A percentile compares a stretch with the other conserved stretches of the same genome.
These are phyloP conservation scores for Lycia hirtaria DNA, from an alignment of 2,888 invertebrate genomes.

Conservation along the genomic window DNA sequence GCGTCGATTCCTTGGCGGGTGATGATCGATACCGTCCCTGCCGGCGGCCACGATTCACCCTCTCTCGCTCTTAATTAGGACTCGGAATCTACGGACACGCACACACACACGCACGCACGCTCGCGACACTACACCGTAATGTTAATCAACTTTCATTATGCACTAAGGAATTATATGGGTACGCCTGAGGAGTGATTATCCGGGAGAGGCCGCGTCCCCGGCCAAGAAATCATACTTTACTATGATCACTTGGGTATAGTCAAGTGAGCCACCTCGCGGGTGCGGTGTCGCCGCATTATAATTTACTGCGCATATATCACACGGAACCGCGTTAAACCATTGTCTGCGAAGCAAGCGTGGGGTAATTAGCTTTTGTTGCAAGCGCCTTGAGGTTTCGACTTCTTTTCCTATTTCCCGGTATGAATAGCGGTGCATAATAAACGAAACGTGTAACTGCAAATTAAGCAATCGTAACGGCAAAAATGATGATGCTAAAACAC, in stretches of 20 bases:
- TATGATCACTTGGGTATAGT: conserved; percentile 77
- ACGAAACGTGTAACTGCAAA: background rate
- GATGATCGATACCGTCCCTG: conserved; percentile 83
- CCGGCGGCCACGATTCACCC: conserved; percentile 74
- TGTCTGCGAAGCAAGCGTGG: conserved; percentile 66
- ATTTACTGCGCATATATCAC: conserved; percentile 80
- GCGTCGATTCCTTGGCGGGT: conserved; percentile 84
- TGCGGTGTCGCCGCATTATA: conserved; percentile 70
- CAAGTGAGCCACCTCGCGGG: conserved; percentile 72
- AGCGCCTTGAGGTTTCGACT: conserved; percentile 25
- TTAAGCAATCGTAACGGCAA: background rate
- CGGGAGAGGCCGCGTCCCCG: conserved; percentile 79
- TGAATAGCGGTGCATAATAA: conserved; percentile 1
- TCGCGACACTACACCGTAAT: conserved; percentile 65
- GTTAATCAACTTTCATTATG: conserved; percentile 86
- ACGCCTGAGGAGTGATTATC: conserved; percentile 85
- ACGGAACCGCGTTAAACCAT: conserved; percentile 59
- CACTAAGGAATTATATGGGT: conserved; percentile 85
- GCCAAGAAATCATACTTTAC: conserved; percentile 85
- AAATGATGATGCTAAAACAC: background rate
- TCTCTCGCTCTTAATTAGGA: conserved; percentile 93
- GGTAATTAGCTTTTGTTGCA: conserved; percentile 67
- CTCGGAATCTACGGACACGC: conserved; percentile 93
- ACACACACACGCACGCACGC: conserved; percentile 89
- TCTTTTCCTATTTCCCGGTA: conserved; percentile 24